phyloP scores from a whole-genome alignment of 1,140 invertebrate genomes.

The Heliconius congener region DNA sequence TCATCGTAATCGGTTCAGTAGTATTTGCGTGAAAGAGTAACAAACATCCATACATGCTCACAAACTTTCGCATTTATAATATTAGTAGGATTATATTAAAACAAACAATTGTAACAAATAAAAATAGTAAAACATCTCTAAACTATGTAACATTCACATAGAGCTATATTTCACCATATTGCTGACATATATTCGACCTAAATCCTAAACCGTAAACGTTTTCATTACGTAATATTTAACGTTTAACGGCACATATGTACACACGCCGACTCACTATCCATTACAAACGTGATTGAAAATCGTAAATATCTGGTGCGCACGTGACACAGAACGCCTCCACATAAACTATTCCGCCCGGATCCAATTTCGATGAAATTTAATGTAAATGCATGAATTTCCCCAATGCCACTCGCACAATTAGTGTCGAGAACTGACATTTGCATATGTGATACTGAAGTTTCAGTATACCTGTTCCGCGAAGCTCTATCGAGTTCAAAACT shows the following conservation, averaged over 20 bases:
- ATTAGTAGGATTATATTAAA: neutral
- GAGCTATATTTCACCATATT: too few relatives aligned
- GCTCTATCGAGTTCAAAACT: slow-evolving; percentile 75
- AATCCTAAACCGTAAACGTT: slow-evolving; percentile 1
- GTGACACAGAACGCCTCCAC: slow-evolving; percentile 63
- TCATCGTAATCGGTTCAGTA: too few relatives aligned
- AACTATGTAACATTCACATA: too few relatives aligned
- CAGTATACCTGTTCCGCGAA: slow-evolving; percentile 71
- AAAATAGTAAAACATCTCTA: too few relatives aligned
- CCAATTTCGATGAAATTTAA: slow-evolving; percentile 78
- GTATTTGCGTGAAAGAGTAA: too few relatives aligned
- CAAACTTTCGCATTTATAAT: too few relatives aligned
- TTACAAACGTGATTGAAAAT: slow-evolving; percentile 68
- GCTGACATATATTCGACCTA: slow-evolving; percentile 4
- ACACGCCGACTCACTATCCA: slow-evolving; percentile 27
- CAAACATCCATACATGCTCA: too few relatives aligned
- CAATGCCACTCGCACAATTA: slow-evolving; percentile 76
- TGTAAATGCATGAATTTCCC: slow-evolving; percentile 79
- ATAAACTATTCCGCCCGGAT: slow-evolving; percentile 68
- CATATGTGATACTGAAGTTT: slow-evolving; percentile 77
- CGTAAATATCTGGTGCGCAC: slow-evolving; percentile 70
- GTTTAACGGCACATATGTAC: slow-evolving; percentile 34
- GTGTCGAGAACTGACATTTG: slow-evolving; percentile 79
- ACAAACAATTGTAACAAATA: too few relatives aligned
- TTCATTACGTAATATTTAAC: slow-evolving; percentile 20